phyloP scores from a whole-genome alignment of 2,113 vertebrate genomes.

The Coreoperca whiteheadi region DNA sequence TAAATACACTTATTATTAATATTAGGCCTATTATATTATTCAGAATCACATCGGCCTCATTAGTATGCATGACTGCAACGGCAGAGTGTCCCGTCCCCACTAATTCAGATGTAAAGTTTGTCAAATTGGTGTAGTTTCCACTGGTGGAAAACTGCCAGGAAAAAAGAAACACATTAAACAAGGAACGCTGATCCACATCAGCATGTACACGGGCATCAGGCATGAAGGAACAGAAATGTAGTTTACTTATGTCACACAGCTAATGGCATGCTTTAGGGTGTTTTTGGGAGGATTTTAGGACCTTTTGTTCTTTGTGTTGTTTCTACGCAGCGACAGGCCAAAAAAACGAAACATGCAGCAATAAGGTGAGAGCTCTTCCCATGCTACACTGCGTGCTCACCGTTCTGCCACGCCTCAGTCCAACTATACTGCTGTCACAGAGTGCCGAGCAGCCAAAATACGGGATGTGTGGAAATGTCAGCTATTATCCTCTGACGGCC shows the following conservation, averaged over 20 bases:
- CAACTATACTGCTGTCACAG: constrained; percentile 29
- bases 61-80: neutral
- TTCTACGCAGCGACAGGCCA: neutral
- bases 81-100: neutral
- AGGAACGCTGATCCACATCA: neutral
- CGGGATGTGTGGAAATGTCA: constrained; percentile 71
- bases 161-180: neutral
- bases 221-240: neutral
- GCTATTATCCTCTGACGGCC: constrained; percentile 73
- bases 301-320: neutral
- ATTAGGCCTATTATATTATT: too few species aligned
- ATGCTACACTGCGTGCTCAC: neutral
- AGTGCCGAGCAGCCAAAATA: constrained; percentile 59
- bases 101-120: neutral
- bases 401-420: constrained; percentile 8
- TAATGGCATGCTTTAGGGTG: neutral
- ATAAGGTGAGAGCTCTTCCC: neutral
- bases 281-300: too few species aligned
- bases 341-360: neutral
- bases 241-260: neutral
- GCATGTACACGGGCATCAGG: neutral
- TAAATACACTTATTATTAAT: too few species aligned
- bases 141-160: neutral
- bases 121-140: neutral
- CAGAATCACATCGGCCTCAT: neutral